These are phyloP conservation scores for Mesocricetus auratus DNA, from an alignment of 2,113 vertebrate genomes.

Conservation along the genomic window DNA sequence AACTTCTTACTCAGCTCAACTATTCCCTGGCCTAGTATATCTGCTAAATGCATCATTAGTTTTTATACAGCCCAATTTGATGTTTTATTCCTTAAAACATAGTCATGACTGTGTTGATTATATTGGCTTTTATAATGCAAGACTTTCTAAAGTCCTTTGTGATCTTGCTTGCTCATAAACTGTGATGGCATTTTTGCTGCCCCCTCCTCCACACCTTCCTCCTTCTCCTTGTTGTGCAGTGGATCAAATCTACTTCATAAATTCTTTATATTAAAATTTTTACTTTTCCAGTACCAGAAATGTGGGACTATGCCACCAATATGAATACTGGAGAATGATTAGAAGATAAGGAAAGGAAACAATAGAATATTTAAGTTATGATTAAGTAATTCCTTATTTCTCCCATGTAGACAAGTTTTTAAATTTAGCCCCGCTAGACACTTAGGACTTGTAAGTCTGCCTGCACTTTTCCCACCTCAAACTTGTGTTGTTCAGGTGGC, in stretches of 20 bases:
- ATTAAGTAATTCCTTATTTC: slow-evolving; percentile 40
- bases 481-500: neutral
- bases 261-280: slow-evolving; percentile 12
- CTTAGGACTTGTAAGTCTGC: neutral
- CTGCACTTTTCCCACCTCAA: neutral
- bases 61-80: neutral
- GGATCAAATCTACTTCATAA: neutral
- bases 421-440: slow-evolving; percentile 7
- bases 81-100: slow-evolving; percentile 29
- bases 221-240: neutral
- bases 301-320: neutral
- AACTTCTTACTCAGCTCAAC: slow-evolving; percentile 4
- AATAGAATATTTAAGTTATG: neutral
- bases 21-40: neutral
- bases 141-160: neutral
- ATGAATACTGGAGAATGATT: neutral
- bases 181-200: neutral
- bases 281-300: slow-evolving; percentile 5
- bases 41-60: neutral
- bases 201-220: neutral
- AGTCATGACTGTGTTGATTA: neutral
- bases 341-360: slow-evolving; percentile 30
- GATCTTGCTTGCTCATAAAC: neutral
- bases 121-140: neutral
- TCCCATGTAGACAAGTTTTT: neutral